These are phyloP conservation scores for Apodemus agrarius DNA, from an alignment of 2,797 vertebrate species.

Conservation along the genomic window DNA sequence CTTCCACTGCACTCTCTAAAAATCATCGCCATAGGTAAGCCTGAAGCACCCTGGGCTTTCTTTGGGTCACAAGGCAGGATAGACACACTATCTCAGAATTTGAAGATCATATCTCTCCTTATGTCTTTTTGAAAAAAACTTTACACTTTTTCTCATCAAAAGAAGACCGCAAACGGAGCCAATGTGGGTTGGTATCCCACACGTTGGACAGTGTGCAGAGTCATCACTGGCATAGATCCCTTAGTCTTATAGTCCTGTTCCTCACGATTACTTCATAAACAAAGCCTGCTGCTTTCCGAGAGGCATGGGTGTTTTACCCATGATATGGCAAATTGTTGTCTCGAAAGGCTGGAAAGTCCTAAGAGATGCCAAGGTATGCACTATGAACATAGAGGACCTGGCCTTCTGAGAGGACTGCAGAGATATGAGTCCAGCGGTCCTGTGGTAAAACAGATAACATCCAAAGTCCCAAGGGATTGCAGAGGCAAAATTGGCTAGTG, in stretches of 20 bases:
- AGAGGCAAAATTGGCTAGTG: background rate
- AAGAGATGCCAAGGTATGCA: background rate
- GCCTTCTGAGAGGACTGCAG: no score
- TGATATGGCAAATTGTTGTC: background rate
- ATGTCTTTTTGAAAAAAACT: background rate
- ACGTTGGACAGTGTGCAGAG: background rate
- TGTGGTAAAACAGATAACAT: background rate
- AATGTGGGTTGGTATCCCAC: background rate
- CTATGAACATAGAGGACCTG: background rate
- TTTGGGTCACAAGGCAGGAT: background rate
- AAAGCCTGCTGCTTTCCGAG: background rate
- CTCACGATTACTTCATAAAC: background rate
- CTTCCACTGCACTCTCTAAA: background rate
- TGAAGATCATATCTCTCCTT: no score
- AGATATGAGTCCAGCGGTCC: background rate
- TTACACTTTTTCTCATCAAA: background rate
- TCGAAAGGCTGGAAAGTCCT: background rate
- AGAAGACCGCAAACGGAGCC: background rate
- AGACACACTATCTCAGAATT: fast-evolving
- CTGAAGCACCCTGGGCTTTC: background rate
- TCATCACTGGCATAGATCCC: background rate
- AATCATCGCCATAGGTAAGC: conserved; percentile 13
- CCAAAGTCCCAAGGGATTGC: background rate
- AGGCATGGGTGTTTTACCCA: background rate
- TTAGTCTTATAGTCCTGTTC: background rate